Conservation (phyloP, 64 coral and sea anemone species). For the Exaiptasia diaphana region DNA sequence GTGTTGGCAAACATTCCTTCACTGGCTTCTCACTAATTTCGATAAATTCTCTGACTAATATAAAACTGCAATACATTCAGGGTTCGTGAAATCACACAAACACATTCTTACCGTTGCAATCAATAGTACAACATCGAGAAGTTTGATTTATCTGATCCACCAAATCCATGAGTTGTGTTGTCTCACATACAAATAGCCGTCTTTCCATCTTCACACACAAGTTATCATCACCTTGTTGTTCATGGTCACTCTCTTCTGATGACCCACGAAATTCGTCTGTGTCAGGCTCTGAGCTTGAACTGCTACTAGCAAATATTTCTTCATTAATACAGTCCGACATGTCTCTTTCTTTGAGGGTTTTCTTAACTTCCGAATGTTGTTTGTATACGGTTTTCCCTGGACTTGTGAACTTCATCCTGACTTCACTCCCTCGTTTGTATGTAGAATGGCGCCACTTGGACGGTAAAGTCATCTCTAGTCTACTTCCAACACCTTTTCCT, state of each 20-base stretch:
- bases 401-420: neutral
- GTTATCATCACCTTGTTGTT: neutral
- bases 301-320: neutral
- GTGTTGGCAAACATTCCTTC: neutral
- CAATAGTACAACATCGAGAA: neutral
- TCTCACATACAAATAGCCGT: neutral
- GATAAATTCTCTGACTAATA: neutral
- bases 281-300: neutral
- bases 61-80: neutral
- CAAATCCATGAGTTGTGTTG: neutral
- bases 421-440: neutral
- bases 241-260: neutral
- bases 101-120: neutral
- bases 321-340: neutral
- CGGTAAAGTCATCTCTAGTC: neutral
- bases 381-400: neutral
- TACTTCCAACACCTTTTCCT: slow-evolving; percentile 12
- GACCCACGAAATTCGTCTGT: neutral
- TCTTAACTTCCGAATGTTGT: neutral
- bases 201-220: neutral
- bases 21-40: neutral
- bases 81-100: neutral
- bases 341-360: neutral
- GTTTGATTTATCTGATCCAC: slow-evolving; percentile 5
- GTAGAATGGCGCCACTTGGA: neutral